phyloP scores from a whole-genome alignment of 2,888 invertebrate species.

The Halocaridina rubra region DNA sequence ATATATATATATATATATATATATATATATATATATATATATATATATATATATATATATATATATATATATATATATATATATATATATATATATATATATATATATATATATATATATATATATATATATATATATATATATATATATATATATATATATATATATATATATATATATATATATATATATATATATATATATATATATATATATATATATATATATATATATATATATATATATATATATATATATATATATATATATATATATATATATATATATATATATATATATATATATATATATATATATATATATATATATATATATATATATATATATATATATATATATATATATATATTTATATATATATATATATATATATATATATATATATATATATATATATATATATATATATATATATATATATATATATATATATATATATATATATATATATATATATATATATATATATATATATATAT shows the following conservation, averaged over 20 bases:
- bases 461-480: not conserved
- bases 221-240: conserved; percentile 37
- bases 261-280: conserved; percentile 22
- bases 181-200: conserved; percentile 2
- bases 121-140: not conserved
- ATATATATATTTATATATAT: not conserved
- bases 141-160: not conserved
- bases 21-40: not conserved
- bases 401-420: not conserved
- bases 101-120: not conserved
- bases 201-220: conserved; percentile 23
- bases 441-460: not conserved
- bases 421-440: not conserved
- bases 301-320: not conserved
- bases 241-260: conserved; percentile 34
- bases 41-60: not conserved
- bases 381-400: conserved; percentile 29
- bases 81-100: not conserved
- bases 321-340: not conserved
- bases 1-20: not conserved
- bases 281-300: not conserved
- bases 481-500: not conserved
- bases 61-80: not conserved
- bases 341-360: not conserved
- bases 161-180: not conserved